Base-by-base conservation (phyloP, 2,797 vertebrate species). In the Myotis myotis region DNA sequence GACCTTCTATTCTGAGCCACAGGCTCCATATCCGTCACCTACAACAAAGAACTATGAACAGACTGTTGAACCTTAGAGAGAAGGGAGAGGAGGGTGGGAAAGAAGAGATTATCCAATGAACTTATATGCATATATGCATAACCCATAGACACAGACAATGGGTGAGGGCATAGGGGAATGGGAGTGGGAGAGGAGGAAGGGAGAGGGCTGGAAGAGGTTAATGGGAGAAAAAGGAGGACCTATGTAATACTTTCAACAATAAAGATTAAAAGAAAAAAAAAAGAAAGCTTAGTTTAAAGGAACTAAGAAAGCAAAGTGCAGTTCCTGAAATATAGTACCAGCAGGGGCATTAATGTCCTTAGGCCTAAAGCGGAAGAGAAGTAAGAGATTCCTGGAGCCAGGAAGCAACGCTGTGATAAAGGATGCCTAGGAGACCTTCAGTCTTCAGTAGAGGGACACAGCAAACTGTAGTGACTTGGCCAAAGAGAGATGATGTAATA, bases 91-190 rank as follows among this genome's bases (percentile, higher is more conserved):
- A 47, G 53, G 53, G 20, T 55, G 20, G 53, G 22, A 3, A 8
- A 22, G 20, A 55, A 55, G 53, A 55, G 22, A 55, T 55, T 8
- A 23, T 23, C 53, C 22, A 55, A 55, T 55, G 22, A 55, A 55
- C 8, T 55, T 55, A 23, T 55, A 55, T 55, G 53, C 6, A 53
- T 53, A 53, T 53, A 53, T 53, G 22, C 53, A 55, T 55, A 55
- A 55, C 3, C 8, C 53, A 55, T 55, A 20, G 22, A 55, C 53
- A 55, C 22, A 55, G 53, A 55, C 53, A 55, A 55, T 55, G 53
- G 49, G 4, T 5, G 49, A 51, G 49, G 49, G 5, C 5, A 15
- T 17, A 5, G 49, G 49, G 15, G 16, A 2, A 7, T 23, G 0
- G 8, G 8, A 8, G 20, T 51, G 16, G 17, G 0, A 51, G 49